These are phyloP conservation scores for Lasioglossum malachurum DNA, from an alignment of 2,888 invertebrate species.

Conservation along the genomic window DNA sequence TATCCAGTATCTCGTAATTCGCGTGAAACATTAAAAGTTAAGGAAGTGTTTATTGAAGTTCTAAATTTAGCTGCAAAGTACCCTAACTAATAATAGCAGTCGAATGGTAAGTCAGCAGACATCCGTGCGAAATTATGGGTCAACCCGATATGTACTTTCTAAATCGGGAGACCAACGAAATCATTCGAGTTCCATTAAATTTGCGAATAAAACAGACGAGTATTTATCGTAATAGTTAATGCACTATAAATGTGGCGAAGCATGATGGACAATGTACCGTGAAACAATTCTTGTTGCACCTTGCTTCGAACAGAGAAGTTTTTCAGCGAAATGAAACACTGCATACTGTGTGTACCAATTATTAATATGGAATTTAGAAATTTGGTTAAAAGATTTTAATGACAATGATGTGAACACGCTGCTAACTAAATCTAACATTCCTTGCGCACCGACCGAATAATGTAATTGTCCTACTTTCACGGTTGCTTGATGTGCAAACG, in stretches of 20 bases:
- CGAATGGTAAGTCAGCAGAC: background rate
- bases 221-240: background rate
- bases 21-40: background rate
- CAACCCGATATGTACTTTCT: slow-evolving; percentile 4
- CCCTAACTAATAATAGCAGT: slow-evolving; percentile 9
- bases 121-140: slow-evolving; percentile 6
- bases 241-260: background rate
- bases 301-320: background rate
- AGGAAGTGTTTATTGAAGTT: background rate
- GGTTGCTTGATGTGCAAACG: background rate
- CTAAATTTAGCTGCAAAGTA: background rate
- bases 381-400: background rate
- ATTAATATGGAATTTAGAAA: background rate
- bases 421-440: background rate
- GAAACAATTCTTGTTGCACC: background rate
- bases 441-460: background rate
- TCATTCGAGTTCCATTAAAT: background rate
- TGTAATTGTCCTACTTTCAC: slow-evolving; percentile 8
- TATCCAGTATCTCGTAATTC: background rate
- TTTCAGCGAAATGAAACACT: background rate
- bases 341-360: background rate
- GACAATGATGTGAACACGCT: background rate
- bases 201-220: background rate
- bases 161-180: background rate
- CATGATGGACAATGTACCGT: background rate